phyloP scores from a whole-genome alignment of 2,888 invertebrate species.

The Anticlea derivata region DNA sequence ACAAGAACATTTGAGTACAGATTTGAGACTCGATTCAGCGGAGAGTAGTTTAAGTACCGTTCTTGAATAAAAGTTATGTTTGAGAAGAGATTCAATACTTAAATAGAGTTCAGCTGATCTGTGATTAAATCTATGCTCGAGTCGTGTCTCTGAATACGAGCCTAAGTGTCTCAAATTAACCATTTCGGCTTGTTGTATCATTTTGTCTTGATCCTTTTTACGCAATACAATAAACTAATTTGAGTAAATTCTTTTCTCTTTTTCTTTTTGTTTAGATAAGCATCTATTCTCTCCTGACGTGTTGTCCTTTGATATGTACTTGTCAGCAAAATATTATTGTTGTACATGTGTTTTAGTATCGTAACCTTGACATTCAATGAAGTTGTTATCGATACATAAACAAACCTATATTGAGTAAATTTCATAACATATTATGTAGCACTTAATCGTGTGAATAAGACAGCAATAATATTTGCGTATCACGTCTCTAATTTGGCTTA shows the following conservation, averaged over 20 bases:
- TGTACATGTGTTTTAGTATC: constrained; percentile 26
- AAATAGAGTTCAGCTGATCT: no score
- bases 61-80: no score
- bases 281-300: not conserved
- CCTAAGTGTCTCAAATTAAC: not conserved
- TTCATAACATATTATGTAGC: constrained; percentile 15
- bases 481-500: not conserved
- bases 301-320: not conserved
- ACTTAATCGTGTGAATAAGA: not conserved
- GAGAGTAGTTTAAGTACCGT: no score
- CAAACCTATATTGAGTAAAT: constrained; percentile 20
- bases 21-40: no score
- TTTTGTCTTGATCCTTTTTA: constrained; percentile 2
- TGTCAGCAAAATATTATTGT: constrained; percentile 17
- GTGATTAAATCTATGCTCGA: no score
- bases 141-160: no score
- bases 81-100: no score
- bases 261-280: not conserved
- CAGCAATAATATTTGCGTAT: constrained; percentile 7
- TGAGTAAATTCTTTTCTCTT: not conserved
- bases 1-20: no score
- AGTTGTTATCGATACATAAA: constrained; percentile 25
- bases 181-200: constrained; percentile 1
- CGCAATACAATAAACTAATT: not conserved
- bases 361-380: constrained; percentile 37